phyloP scores from a whole-genome alignment of 53 echinoderm and acorn worm species.

The Echinarachnius parma region DNA sequence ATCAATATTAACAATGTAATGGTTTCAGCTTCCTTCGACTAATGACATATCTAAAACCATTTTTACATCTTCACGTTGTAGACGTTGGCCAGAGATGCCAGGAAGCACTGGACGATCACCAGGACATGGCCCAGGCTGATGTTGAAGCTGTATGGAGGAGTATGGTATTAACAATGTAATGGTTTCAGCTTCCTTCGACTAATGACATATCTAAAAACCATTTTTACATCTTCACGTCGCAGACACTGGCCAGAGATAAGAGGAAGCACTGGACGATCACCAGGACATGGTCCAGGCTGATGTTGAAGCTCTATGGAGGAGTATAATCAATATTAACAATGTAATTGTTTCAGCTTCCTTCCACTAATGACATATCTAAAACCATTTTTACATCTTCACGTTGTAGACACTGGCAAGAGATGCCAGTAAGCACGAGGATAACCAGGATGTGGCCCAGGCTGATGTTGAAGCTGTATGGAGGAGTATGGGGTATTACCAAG shows the following conservation, averaged over 20 bases:
- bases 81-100: slow-evolving; percentile 82
- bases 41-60: too few species aligned
- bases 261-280: slow-evolving; percentile 78
- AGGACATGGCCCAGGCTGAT: slow-evolving; percentile 59
- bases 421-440: slow-evolving; percentile 70
- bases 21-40: too few species aligned
- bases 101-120: slow-evolving; percentile 74
- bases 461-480: too few species aligned
- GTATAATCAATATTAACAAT: too few species aligned
- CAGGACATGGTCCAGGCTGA: slow-evolving; percentile 58
- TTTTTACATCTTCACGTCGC: slow-evolving; percentile 97
- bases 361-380: too few species aligned
- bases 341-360: too few species aligned
- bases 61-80: slow-evolving; percentile 99
- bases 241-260: slow-evolving; percentile 81
- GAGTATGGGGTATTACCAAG: too few species aligned
- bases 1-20: too few species aligned
- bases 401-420: slow-evolving; percentile 91
- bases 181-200: too few species aligned
- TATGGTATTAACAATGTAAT: too few species aligned
- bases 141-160: slow-evolving; percentile 31
- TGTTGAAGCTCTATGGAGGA: slow-evolving; percentile 27
- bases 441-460: slow-evolving; percentile 70
- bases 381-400: too few species aligned
- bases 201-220: too few species aligned